Evolutionary conservation across 2,797 vertebrate species (phyloP).

Genomic region (Echeneis naucrates): DNA sequence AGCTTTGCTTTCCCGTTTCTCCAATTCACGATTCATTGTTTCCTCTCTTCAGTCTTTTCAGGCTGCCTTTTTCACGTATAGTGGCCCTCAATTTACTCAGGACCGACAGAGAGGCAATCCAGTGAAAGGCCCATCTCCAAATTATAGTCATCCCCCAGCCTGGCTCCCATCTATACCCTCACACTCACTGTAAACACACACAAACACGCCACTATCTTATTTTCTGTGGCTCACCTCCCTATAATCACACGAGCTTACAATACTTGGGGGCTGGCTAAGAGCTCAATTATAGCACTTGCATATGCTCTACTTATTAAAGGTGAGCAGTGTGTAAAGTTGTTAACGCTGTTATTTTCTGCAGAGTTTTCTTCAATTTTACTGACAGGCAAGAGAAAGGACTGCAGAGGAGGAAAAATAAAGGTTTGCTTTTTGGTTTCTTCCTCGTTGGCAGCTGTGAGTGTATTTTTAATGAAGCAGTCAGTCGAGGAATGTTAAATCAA

Average conservation of each 20-base stretch:
- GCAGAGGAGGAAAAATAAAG: background rate
- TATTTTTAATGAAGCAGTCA: slow-evolving; percentile 62
- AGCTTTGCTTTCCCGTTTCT: background rate
- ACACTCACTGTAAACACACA: slow-evolving; percentile 42
- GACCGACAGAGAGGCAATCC: slow-evolving; percentile 27
- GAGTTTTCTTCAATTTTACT: slow-evolving; percentile 33
- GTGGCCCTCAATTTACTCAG: slow-evolving; percentile 19
- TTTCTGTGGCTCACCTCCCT: slow-evolving; percentile 35
- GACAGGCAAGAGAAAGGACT: slow-evolving; percentile 34
- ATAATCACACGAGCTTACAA: slow-evolving; percentile 67
- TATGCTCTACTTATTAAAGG: slow-evolving; percentile 58
- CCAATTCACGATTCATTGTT: background rate
- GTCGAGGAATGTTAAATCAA: slow-evolving; percentile 47
- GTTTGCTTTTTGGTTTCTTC: slow-evolving; percentile 19
- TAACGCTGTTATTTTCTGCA: slow-evolving; percentile 38
- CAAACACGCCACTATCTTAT: slow-evolving; percentile 37
- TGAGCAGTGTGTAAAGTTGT: slow-evolving; percentile 49
- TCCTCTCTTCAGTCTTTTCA: slow-evolving; percentile 14
- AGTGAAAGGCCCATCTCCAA: slow-evolving; percentile 48
- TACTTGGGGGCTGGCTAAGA: slow-evolving; percentile 57
- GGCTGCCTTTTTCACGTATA: slow-evolving; percentile 29
- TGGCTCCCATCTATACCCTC: slow-evolving; percentile 25
- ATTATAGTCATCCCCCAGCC: slow-evolving; percentile 53
- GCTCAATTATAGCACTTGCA: slow-evolving; percentile 66
- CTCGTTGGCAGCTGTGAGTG: slow-evolving; percentile 44